A percentile compares a stretch with the other conserved stretches of the same genome.
Conservation (phyloP, 1,140 invertebrate genomes). For the Bicyclus anynana region DNA sequence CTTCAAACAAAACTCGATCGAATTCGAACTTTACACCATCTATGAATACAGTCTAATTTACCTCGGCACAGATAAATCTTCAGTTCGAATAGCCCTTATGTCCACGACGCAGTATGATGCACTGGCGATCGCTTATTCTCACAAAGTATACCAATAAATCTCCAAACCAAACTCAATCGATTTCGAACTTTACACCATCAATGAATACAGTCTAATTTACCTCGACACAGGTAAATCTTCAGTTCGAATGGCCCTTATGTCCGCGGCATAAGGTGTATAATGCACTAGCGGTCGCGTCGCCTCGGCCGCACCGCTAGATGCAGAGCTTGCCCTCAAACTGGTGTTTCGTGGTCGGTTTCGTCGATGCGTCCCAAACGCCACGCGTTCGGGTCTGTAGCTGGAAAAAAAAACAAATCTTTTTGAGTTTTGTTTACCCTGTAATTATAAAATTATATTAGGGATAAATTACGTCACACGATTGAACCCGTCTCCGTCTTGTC, state of each 20-base stretch:
- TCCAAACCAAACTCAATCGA: background rate
- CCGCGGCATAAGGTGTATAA: constrained; percentile 2
- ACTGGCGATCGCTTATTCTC: constrained; percentile 30
- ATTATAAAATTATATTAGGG: too few species aligned
- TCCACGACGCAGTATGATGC: constrained; percentile 10
- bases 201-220: background rate
- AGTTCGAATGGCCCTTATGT: constrained; percentile 7
- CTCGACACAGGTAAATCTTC: background rate
- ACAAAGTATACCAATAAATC: constrained; percentile 5
- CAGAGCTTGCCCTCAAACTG: constrained; percentile 80
- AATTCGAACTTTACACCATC: background rate
- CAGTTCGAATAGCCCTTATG: constrained; percentile 4
- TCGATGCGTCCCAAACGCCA: constrained; percentile 89
- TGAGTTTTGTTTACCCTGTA: too few species aligned
- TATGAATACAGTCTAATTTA: background rate
- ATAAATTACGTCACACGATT: too few species aligned
- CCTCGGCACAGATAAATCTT: background rate
- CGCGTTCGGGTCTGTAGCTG: constrained; percentile 86
- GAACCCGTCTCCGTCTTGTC: too few species aligned
- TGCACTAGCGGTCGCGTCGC: constrained; percentile 35
- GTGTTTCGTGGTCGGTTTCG: constrained; percentile 89
- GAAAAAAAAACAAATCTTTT: constrained; percentile 12
- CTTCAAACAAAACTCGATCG: background rate
- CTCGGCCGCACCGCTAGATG: constrained; percentile 40
- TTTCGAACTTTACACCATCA: background rate